phyloP scores from a whole-genome alignment of 2,797 vertebrate genomes.

The Hippopotamyrus pictus region DNA sequence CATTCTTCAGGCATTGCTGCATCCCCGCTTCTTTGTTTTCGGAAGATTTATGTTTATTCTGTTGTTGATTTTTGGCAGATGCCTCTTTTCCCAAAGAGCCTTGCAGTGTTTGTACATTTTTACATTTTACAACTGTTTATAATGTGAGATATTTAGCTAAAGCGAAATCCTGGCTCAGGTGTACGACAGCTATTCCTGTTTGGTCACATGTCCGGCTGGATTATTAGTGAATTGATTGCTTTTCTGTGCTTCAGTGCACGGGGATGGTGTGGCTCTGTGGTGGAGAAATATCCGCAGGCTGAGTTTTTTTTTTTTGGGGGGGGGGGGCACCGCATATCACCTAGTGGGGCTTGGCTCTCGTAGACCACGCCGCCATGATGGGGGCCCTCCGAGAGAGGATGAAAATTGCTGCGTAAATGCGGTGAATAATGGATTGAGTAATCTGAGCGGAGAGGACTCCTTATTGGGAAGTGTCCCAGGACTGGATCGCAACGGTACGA shows the following conservation, averaged over 20 bases:
- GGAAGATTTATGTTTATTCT: background rate
- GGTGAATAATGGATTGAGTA: slow-evolving; percentile 54
- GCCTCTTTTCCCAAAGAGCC: background rate
- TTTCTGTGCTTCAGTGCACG: background rate
- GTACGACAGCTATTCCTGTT: background rate
- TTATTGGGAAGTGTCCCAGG: slow-evolving; percentile 56
- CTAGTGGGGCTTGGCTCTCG: background rate
- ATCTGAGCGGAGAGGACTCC: slow-evolving; percentile 59
- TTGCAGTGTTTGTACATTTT: background rate
- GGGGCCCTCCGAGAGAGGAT: background rate
- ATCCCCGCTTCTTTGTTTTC: background rate
- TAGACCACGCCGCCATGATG: background rate
- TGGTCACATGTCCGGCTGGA: background rate
- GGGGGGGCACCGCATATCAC: background rate
- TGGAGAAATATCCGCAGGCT: background rate
- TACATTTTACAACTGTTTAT: background rate
- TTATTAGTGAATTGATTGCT: background rate
- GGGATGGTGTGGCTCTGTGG: background rate
- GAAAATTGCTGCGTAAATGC: background rate
- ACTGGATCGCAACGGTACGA: slow-evolving; percentile 42
- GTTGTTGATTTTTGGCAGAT: background rate
- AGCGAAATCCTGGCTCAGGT: background rate
- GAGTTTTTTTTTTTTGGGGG: background rate
- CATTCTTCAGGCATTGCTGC: background rate
- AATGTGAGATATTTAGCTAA: background rate